Conservation (phyloP, 2,797 vertebrate species). For the Sebastes diaconus region DNA sequence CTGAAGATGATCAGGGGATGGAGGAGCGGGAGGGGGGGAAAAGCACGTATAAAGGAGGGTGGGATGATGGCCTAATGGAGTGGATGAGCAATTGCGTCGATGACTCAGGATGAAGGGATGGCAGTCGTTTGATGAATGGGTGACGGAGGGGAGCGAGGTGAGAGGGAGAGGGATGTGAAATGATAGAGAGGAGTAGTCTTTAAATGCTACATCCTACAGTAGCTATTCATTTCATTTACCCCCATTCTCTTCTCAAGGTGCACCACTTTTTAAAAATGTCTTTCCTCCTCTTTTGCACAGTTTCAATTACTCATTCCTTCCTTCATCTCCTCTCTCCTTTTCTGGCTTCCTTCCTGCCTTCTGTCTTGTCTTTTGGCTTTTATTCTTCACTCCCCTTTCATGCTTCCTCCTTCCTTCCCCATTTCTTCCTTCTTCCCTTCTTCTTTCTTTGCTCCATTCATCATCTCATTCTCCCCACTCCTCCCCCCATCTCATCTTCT, state of each 20-base stretch:
- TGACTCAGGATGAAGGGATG: constrained; percentile 65
- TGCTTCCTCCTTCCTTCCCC: constrained; percentile 21
- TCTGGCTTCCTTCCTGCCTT: neutral
- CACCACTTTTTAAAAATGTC: neutral
- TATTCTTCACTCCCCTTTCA: constrained; percentile 13
- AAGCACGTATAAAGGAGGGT: constrained; percentile 16
- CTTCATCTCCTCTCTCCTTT: neutral
- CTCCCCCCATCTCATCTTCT: constrained; percentile 39
- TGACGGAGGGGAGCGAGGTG: constrained; percentile 30
- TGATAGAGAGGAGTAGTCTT: constrained; percentile 47
- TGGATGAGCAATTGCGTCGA: constrained; percentile 64
- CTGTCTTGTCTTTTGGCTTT: constrained; percentile 5
- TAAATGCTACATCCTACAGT: constrained; percentile 51
- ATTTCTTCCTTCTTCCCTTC: neutral
- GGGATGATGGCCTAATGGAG: constrained; percentile 65
- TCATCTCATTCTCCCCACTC: constrained; percentile 7
- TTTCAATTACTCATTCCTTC: neutral
- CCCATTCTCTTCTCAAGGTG: constrained; percentile 26
- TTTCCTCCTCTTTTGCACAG: neutral
- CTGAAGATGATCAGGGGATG: constrained; percentile 29
- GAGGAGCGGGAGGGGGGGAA: constrained; percentile 1
- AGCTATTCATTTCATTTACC: constrained; percentile 56
- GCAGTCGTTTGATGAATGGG: constrained; percentile 64
- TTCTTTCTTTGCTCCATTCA: constrained; percentile 17
- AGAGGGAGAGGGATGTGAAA: constrained; percentile 23